phyloP scores from a whole-genome alignment of 1,140 invertebrate species.

The Lepidostoma basale region DNA sequence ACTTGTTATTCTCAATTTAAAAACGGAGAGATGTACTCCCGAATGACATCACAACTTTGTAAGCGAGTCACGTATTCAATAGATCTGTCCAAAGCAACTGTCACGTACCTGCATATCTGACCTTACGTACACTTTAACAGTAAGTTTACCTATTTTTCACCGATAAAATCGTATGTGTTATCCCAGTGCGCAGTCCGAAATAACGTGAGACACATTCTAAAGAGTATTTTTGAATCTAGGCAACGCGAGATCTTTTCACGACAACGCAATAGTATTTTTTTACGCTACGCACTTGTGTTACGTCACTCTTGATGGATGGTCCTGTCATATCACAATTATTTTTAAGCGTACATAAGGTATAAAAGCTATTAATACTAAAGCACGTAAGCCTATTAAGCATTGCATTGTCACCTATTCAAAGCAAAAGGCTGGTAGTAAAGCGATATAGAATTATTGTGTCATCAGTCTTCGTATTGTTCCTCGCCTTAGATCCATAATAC shows the following conservation, averaged over 20 bases:
- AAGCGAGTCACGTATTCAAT: not conserved
- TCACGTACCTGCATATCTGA: not conserved
- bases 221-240: not conserved
- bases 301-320: not conserved
- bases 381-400: conserved; percentile 12
- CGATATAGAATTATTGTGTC: conserved; percentile 21
- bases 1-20: too few species aligned
- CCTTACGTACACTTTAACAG: conserved; percentile 2
- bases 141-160: not conserved
- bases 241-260: not conserved
- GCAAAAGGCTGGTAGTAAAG: not conserved
- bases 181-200: not conserved
- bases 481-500: not conserved
- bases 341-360: not conserved
- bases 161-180: not conserved
- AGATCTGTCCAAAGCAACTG: not conserved
- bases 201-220: not conserved
- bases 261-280: conserved; percentile 2
- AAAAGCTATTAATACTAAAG: conserved; percentile 10
- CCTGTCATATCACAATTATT: not conserved
- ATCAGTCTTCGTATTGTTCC: conserved; percentile 1
- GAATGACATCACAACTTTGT: conserved; percentile 6
- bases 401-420: not conserved
- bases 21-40: not conserved
- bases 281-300: conserved; percentile 1